Conservation (phyloP, 2,113 vertebrate genomes). For the Elgaria multicarinata region DNA sequence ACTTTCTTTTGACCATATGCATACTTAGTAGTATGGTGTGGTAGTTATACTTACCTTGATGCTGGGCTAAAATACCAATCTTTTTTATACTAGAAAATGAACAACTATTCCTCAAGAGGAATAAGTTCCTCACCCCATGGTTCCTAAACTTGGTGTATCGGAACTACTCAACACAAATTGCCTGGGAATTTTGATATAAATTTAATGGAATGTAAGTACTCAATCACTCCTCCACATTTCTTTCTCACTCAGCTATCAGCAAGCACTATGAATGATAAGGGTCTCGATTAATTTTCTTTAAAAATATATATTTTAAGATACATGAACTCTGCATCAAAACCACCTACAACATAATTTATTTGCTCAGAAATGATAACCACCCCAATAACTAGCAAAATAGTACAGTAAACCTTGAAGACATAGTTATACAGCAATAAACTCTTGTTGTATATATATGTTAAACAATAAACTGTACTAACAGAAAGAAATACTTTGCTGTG, state of each 20-base stretch:
- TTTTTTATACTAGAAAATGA: neutral
- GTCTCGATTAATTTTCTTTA: neutral
- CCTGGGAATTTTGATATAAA: neutral
- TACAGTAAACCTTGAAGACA: neutral
- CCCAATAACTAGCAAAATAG: neutral
- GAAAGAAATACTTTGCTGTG: neutral
- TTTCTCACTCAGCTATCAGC: neutral
- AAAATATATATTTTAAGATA: slow-evolving; percentile 2
- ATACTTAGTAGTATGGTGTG: neutral
- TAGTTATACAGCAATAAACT: neutral
- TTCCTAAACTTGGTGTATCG: neutral
- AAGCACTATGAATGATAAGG: neutral
- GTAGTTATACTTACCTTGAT: neutral
- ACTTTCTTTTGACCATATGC: neutral
- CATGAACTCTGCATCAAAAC: neutral
- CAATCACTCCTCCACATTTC: neutral
- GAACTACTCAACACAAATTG: neutral
- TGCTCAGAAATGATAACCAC: neutral
- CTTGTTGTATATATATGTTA: neutral
- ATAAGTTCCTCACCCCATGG: neutral
- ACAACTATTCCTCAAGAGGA: neutral
- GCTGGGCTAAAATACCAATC: slow-evolving; percentile 4
- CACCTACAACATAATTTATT: neutral
- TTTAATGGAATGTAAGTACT: neutral
- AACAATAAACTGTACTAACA: neutral